Evolutionary conservation across 1,140 invertebrate species (phyloP).

Genomic region (Hyles euphorbiae): DNA sequence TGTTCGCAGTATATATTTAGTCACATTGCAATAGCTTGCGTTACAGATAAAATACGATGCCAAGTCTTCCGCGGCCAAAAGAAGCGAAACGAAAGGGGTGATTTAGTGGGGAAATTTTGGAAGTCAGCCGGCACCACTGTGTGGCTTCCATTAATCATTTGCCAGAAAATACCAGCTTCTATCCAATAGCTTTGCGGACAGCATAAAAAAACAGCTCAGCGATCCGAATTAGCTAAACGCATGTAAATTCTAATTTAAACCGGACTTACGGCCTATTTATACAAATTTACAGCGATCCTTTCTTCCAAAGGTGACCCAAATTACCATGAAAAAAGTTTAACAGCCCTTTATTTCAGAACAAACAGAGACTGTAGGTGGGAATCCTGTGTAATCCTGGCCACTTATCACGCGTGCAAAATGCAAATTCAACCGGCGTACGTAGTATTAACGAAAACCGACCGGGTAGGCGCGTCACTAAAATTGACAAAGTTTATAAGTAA

Average conservation of each 20-base stretch:
- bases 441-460: slow-evolving; percentile 65
- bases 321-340: slow-evolving; percentile 75
- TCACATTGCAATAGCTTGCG: slow-evolving; percentile 52
- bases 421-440: slow-evolving; percentile 64
- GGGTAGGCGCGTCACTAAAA: slow-evolving; percentile 50
- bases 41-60: slow-evolving; percentile 71
- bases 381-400: slow-evolving; percentile 70
- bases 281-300: slow-evolving; percentile 69
- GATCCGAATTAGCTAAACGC: slow-evolving; percentile 27
- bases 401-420: slow-evolving; percentile 75
- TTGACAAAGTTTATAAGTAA: slow-evolving; percentile 59
- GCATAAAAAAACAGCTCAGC: background rate
- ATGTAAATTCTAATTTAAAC: slow-evolving; percentile 44
- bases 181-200: background rate
- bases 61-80: slow-evolving; percentile 65
- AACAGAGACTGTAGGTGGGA: slow-evolving; percentile 70
- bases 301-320: slow-evolving; percentile 71
- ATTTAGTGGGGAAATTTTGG: slow-evolving; percentile 72
- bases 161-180: slow-evolving; percentile 48
- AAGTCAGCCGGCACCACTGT: slow-evolving; percentile 63
- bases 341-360: slow-evolving; percentile 73
- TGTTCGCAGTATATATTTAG: slow-evolving; percentile 42
- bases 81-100: slow-evolving; percentile 63
- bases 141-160: slow-evolving; percentile 64
- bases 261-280: slow-evolving; percentile 55